Conservation (phyloP, 2,797 vertebrate species). For the Myotis pilosus region DNA sequence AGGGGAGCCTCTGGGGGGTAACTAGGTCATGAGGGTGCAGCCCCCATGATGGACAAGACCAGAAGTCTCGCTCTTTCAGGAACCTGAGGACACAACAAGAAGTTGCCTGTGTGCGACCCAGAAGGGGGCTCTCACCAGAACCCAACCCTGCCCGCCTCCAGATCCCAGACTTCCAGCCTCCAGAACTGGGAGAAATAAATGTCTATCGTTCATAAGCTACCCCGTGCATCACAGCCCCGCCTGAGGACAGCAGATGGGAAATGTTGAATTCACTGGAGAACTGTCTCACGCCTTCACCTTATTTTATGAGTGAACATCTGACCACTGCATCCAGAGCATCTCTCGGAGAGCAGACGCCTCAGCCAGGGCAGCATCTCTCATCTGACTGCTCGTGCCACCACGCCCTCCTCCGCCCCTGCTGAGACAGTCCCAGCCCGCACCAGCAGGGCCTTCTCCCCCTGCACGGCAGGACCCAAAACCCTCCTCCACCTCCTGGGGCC, state of each 20-base stretch:
- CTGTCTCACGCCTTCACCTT: background rate
- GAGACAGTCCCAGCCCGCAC: background rate
- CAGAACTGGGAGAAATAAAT: background rate
- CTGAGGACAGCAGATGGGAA: background rate
- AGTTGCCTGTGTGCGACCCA: background rate
- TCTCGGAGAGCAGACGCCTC: too few relatives aligned
- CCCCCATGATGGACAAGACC: background rate
- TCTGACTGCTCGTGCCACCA: rapidly evolving
- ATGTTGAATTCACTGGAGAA: background rate
- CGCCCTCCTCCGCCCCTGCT: background rate
- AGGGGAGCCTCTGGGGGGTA: background rate
- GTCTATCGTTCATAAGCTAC: background rate
- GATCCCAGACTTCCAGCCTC: background rate
- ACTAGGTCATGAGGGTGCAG: background rate
- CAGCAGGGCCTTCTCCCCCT: background rate
- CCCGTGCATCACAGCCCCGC: background rate
- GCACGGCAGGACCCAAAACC: background rate
- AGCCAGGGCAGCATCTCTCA: background rate
- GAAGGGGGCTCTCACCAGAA: background rate
- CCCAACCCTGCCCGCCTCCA: background rate
- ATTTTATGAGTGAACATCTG: background rate
- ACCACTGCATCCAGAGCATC: too few relatives aligned
- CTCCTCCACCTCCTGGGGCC: background rate
- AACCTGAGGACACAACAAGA: background rate
- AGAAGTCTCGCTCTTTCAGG: background rate